A percentile compares a stretch with the other conserved stretches of the same genome.
Evolutionary conservation across 2,113 vertebrate genomes (phyloP).

Genomic region (Rhinolophus ferrumequinum): DNA sequence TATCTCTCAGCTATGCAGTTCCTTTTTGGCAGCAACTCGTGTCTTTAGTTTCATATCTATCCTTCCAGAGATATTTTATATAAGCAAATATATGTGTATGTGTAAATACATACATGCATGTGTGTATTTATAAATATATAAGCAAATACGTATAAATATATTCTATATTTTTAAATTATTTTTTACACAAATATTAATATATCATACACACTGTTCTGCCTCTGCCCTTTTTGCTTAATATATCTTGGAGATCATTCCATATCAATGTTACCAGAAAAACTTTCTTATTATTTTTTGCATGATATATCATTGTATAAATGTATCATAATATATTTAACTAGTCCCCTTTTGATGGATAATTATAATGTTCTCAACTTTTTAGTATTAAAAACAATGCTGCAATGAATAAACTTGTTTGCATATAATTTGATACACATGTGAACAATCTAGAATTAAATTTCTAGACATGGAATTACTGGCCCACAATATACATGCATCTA

Average conservation of each 20-base stretch:
- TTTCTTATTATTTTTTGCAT: not conserved
- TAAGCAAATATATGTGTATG: not conserved
- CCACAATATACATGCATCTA: not conserved
- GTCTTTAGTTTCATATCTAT: not conserved
- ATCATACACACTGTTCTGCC: not conserved
- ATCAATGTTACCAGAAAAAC: not conserved
- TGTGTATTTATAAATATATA: not conserved
- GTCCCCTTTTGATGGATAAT: not conserved
- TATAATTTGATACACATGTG: not conserved
- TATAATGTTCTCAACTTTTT: not conserved
- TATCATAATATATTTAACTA: not conserved
- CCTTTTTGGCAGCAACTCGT: not conserved
- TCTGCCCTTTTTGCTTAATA: not conserved
- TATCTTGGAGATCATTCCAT: not conserved
- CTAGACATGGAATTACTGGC: not conserved
- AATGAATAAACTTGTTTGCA: not conserved
- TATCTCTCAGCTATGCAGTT: not conserved
- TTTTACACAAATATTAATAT: not conserved
- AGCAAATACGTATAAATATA: not conserved
- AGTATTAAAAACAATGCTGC: not conserved
- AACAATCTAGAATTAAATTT: not conserved
- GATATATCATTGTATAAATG: not conserved
- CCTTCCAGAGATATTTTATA: not conserved
- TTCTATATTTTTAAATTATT: not conserved
- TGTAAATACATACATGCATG: not conserved